Evolutionary conservation across 1,140 invertebrate genomes (phyloP).

Genomic region (Chironomus tepperi): DNA sequence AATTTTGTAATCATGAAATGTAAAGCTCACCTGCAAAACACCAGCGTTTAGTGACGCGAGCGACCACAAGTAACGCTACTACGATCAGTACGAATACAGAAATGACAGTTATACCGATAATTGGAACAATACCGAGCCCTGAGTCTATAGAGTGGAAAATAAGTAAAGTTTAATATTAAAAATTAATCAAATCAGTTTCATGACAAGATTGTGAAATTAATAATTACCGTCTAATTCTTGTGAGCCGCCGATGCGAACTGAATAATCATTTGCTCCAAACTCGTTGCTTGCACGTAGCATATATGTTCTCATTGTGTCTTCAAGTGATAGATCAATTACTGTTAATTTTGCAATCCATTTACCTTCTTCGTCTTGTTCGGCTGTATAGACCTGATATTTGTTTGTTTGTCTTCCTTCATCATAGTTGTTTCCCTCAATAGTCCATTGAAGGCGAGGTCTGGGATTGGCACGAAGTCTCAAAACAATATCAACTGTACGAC

Average conservation of each 20-base stretch:
- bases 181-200: background rate
- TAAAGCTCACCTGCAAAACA: conserved; percentile 68
- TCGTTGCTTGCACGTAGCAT: conserved; percentile 54
- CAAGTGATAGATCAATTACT: conserved; percentile 57
- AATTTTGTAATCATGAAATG: background rate
- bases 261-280: conserved; percentile 52
- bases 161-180: conserved; percentile 26
- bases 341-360: conserved; percentile 54
- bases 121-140: conserved; percentile 60
- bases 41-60: conserved; percentile 67
- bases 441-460: conserved; percentile 54
- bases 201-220: too few species aligned
- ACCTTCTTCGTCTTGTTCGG: conserved; percentile 48
- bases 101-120: conserved; percentile 64
- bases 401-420: conserved; percentile 41
- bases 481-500: conserved; percentile 54
- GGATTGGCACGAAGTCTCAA: conserved; percentile 62
- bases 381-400: conserved; percentile 35
- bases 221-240: conserved; percentile 56
- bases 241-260: conserved; percentile 57
- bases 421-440: conserved; percentile 48
- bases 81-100: conserved; percentile 55
- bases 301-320: conserved; percentile 63
- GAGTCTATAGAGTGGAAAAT: conserved; percentile 45
- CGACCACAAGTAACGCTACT: conserved; percentile 60